A percentile compares a stretch with the other conserved stretches of the same genome.
Conservation (phyloP, 2,888 invertebrate genomes). For the Drosophila kambysellisi region DNA sequence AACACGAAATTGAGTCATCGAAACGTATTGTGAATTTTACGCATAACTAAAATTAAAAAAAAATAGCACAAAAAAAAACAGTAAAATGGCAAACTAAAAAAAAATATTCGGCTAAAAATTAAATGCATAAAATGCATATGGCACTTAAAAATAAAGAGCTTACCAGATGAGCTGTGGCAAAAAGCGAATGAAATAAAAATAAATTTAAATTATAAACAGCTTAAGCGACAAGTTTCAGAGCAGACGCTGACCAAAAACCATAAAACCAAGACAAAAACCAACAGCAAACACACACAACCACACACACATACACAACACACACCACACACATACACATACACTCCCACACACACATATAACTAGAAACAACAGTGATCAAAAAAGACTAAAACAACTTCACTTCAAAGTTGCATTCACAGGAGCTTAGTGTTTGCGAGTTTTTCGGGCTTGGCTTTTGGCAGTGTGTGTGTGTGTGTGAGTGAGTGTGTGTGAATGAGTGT, state of each 20-base stretch:
- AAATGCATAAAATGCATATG: constrained; percentile 31
- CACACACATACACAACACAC: not conserved
- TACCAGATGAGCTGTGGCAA: constrained; percentile 24
- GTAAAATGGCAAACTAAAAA: not conserved
- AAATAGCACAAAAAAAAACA: not conserved
- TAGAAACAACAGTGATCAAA: constrained; percentile 46
- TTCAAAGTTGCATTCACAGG: constrained; percentile 68
- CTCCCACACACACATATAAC: not conserved
- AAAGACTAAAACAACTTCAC: constrained; percentile 49
- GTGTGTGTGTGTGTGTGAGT: constrained; percentile 2
- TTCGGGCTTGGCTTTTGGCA: constrained; percentile 56
- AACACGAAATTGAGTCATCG: not conserved
- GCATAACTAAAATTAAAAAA: not conserved
- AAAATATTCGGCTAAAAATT: constrained; percentile 7
- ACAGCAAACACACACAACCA: constrained; percentile 13
- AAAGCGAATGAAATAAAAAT: constrained; percentile 52
- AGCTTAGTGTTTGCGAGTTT: constrained; percentile 69
- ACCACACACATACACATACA: constrained; percentile 1
- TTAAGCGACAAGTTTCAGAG: constrained; percentile 58
- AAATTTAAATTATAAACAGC: constrained; percentile 72
- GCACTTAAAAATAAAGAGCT: constrained; percentile 50
- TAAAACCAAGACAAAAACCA: constrained; percentile 70
- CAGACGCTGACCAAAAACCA: constrained; percentile 60
- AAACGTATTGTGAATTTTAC: not conserved
- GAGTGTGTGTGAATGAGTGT: constrained; percentile 12